Base-by-base conservation (phyloP, 2,888 invertebrate genomes). In the Eupithecia dodoneata region DNA sequence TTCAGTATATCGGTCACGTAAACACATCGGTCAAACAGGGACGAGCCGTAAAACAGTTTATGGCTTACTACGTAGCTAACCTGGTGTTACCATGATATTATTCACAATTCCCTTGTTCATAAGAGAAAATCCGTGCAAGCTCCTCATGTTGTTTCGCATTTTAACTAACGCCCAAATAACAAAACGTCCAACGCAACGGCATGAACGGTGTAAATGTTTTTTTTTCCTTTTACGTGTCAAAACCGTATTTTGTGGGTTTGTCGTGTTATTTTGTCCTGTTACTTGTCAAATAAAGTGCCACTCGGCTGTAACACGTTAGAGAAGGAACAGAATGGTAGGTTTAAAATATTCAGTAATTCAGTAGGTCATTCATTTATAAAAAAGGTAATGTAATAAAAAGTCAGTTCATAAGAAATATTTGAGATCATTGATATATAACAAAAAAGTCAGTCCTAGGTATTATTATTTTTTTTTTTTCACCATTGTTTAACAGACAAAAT, bases 41-140 rank as follows among this genome's bases (percentile, higher is more conserved):
- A 81, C 80, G 80, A 82, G 82, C 84, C 87, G 86, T 88, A 87
- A 88, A 88, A 79, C 79, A 84, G 86, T 89, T 90, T 89, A 89
- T 79, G 73, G 83, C 81, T 82, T 85, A 70, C 70, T 70, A 49
- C 47, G 70, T 45, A 47, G 47, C 70, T 47, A 69, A 45, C 70
- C 83, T 85, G 9, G 42, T 52, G 49, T 70, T 70, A 47, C 70
- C 70, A 70, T 45, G 70, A 30, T 70, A 18, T 70, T 4, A 49
- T 49, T 70, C n/a, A 7, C n/a, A 18, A 59, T 59, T 18, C 18
- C 18, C 9, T 59, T 45, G 45, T 69, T 47, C 44, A 15, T 66
- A 18, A 18, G 69, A n/a, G 47, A 47, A 69, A 45, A n/a, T 69
- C 45, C 47, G 12, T 47, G 4, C 12, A 63, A 63, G 55, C 55